Evolutionary conservation across 2,888 invertebrate species (phyloP), one percentile per base, ranked within the genome.

Genomic region (Oscheius myriophilus): DNA sequence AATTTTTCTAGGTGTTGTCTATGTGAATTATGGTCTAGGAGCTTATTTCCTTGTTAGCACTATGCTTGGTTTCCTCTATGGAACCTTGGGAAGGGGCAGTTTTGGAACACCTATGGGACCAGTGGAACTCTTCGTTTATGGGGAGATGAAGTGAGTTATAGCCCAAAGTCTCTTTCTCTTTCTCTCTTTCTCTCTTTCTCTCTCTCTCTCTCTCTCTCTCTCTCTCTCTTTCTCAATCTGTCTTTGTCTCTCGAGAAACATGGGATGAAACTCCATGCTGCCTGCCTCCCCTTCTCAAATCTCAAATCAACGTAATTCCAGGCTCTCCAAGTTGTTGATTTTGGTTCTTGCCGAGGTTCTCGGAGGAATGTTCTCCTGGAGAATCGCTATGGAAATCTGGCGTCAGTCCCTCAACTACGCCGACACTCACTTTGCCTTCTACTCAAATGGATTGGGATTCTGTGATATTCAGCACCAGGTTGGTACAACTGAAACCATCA

Each of bases 1-100:
- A 43, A 43, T 43, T 43, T 14, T 43, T 76, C 23, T 67, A 77
- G 77, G 72, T 16, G 75, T 77, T 11, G 73, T 78, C 63, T 67
- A 70, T 42, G 73, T 75, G 9, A 59, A 78, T 45, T 65, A 71
- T 41, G 78, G 78, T 11, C 65, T 71, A 25, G 57, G 69, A 25
- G 72, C 72, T 41, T 78, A 75, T 51, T 75, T 75, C 51, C 43
- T 78, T 61, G 72, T 72, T 49, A 64, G 68, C 16, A 65, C 70
- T 41, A 59, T 68, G 26, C 65, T 73, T 57, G 78, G 78, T 26
- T 65, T 72, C 14, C 55, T 75, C 7, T 78, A 73, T 51, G 75
- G 71, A 7, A 54, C 70, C 6, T 67, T 70, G 25, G 73, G 68
- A 23, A n/a, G 78, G 55, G 71, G 69, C 1, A 73, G 75, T 2